Evolutionary conservation across 1,140 invertebrate genomes (phyloP).

Genomic region (Aphaenogaster rudis): DNA sequence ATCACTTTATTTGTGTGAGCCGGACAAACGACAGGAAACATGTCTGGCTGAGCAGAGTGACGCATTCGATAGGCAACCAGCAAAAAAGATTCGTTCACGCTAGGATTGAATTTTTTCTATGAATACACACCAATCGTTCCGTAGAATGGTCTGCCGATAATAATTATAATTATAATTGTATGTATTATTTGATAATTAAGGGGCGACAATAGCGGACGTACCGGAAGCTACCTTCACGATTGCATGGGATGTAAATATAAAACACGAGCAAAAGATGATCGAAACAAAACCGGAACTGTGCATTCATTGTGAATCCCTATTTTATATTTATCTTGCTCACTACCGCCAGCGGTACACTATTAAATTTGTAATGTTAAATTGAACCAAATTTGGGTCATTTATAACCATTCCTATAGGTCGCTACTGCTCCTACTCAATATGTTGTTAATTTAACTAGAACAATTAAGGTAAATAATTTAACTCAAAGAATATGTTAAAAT

Average conservation of each 20-base stretch:
- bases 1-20: conserved; percentile 79
- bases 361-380: too few relatives aligned
- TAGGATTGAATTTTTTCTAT: not conserved
- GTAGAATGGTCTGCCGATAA: conserved; percentile 12
- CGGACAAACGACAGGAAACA: conserved; percentile 86
- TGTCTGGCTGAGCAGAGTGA: conserved; percentile 84
- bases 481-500: too few relatives aligned
- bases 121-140: not conserved
- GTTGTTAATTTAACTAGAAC: too few relatives aligned
- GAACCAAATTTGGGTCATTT: too few relatives aligned
- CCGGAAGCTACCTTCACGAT: conserved; percentile 67
- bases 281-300: not conserved
- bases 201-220: not conserved
- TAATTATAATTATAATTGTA: conserved; percentile 34
- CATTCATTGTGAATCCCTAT: conserved; percentile 41
- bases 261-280: conserved; percentile 10
- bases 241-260: conserved; percentile 13
- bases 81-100: conserved; percentile 4
- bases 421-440: too few relatives aligned
- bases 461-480: too few relatives aligned
- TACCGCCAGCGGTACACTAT: not conserved
- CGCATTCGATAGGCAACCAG: conserved; percentile 56
- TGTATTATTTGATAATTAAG: conserved; percentile 2
- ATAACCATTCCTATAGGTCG: too few relatives aligned
- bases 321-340: conserved; percentile 35